Percentiles rank a stretch among this genome's conserved stretches.
Evolutionary conservation across 2,888 invertebrate species (phyloP).

Genomic region (Epistrophe grossulariae): DNA sequence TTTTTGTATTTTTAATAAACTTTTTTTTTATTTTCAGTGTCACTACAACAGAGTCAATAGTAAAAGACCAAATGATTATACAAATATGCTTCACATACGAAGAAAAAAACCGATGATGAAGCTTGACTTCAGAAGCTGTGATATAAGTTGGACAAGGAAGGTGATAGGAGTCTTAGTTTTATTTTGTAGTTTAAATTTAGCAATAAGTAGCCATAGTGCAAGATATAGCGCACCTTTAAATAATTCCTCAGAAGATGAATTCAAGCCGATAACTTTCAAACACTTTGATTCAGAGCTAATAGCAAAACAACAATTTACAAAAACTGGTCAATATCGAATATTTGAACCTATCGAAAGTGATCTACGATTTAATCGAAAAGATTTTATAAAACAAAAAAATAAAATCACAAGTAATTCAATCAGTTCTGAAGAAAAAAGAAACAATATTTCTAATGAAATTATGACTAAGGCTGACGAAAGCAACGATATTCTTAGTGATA

Average conservation of each 20-base stretch:
- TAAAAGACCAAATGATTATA: slow-evolving; percentile 51
- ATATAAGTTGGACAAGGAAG: slow-evolving; percentile 54
- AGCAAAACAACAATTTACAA: slow-evolving; percentile 80
- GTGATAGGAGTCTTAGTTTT: slow-evolving; percentile 47
- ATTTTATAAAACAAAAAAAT: background rate
- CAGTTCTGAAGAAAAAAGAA: background rate
- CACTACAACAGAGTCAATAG: background rate
- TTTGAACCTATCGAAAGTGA: slow-evolving; percentile 81
- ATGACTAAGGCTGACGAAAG: background rate
- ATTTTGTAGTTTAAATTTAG: slow-evolving; percentile 58
- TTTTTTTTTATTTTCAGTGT: slow-evolving; percentile 7
- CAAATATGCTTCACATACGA: slow-evolving; percentile 55
- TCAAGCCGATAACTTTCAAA: slow-evolving; percentile 80
- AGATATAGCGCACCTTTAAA: slow-evolving; percentile 64
- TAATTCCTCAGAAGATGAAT: slow-evolving; percentile 77
- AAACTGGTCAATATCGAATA: slow-evolving; percentile 81
- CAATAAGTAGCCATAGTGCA: slow-evolving; percentile 71
- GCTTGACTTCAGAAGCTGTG: slow-evolving; percentile 44
- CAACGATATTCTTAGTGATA: slow-evolving; percentile 15
- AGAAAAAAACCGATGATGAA: slow-evolving; percentile 53
- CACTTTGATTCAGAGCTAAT: slow-evolving; percentile 79
- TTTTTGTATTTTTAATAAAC: background rate
- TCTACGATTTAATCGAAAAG: slow-evolving; percentile 76
- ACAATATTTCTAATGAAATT: background rate
- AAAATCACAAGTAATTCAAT: background rate